Evolutionary conservation across 2,888 invertebrate species (phyloP).

Genomic region (Drosophila putrida): DNA sequence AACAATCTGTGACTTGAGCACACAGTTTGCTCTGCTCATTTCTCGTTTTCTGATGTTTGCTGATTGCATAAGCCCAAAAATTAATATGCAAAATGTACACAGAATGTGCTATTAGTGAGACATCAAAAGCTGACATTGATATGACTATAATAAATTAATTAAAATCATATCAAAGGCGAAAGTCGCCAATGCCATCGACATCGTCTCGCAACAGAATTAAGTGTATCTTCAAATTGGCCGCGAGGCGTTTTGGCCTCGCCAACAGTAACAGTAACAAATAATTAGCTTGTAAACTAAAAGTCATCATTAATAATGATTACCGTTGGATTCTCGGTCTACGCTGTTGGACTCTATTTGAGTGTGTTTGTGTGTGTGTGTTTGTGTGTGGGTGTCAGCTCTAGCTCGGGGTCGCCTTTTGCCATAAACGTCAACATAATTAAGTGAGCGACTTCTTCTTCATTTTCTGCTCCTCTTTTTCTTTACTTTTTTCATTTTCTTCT

Average conservation of each 20-base stretch:
- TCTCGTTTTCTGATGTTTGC: conserved; percentile 6
- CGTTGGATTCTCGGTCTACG: conserved; percentile 44
- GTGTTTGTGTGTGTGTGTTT: neutral
- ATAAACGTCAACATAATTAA: conserved; percentile 80
- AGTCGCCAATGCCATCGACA: conserved; percentile 35
- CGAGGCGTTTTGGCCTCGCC: conserved; percentile 24
- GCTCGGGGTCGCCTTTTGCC: conserved; percentile 41
- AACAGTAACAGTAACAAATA: conserved; percentile 75
- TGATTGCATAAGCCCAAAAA: conserved; percentile 43
- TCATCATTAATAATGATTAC: conserved; percentile 81
- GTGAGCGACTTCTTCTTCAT: conserved; percentile 46
- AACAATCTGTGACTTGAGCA: neutral
- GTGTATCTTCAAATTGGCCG: conserved; percentile 28
- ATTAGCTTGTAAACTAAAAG: conserved; percentile 81
- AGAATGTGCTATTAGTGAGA: conserved; percentile 62
- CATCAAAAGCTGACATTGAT: conserved; percentile 64
- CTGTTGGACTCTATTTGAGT: conserved; percentile 2
- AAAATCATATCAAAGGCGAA: conserved; percentile 72
- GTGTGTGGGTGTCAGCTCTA: conserved; percentile 1
- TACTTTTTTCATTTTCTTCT: conserved; percentile 3
- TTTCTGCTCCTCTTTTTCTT: conserved; percentile 14
- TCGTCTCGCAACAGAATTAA: conserved; percentile 1
- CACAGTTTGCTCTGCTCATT: conserved; percentile 6
- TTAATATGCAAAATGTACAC: conserved; percentile 58
- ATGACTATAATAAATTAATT: conserved; percentile 70